Evolutionary conservation across 23 tunicate species (phyloP).

Genomic region (Trididemnum miniatum): DNA sequence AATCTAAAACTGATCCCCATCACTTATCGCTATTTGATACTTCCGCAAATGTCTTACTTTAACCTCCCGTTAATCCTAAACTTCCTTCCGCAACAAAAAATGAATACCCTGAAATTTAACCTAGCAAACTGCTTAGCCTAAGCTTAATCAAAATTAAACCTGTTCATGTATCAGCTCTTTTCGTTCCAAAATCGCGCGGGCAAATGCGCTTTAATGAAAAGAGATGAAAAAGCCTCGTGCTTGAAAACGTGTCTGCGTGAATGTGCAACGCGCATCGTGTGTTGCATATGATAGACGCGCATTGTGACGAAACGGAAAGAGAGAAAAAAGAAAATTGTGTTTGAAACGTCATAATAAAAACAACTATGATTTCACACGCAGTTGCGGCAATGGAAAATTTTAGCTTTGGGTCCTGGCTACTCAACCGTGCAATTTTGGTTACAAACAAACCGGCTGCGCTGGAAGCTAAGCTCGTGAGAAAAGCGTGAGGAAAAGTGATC

Average conservation of each 20-base stretch:
- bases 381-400: conserved; percentile 49
- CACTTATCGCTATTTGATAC: too few relatives aligned
- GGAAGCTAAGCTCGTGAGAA: neutral
- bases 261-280: neutral
- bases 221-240: neutral
- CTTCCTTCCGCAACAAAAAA: too few relatives aligned
- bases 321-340: neutral
- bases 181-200: too few relatives aligned
- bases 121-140: too few relatives aligned
- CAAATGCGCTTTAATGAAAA: neutral
- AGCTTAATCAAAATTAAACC: too few relatives aligned
- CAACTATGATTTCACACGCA: neutral
- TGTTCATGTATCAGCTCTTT: too few relatives aligned
- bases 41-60: too few relatives aligned
- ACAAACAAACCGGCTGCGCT: conserved; percentile 46
- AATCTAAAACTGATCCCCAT: too few relatives aligned
- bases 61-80: too few relatives aligned
- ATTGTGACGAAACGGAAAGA: neutral
- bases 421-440: conserved; percentile 38
- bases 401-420: conserved; percentile 9
- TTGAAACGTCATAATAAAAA: conserved; percentile 2
- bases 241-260: conserved; percentile 5
- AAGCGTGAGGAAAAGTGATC: neutral
- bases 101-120: too few relatives aligned
- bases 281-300: neutral